Percentiles rank a stretch among this genome's conserved stretches.
Evolutionary conservation across 2,888 invertebrate species (phyloP).

Genomic region (Deilephila porcellus): DNA sequence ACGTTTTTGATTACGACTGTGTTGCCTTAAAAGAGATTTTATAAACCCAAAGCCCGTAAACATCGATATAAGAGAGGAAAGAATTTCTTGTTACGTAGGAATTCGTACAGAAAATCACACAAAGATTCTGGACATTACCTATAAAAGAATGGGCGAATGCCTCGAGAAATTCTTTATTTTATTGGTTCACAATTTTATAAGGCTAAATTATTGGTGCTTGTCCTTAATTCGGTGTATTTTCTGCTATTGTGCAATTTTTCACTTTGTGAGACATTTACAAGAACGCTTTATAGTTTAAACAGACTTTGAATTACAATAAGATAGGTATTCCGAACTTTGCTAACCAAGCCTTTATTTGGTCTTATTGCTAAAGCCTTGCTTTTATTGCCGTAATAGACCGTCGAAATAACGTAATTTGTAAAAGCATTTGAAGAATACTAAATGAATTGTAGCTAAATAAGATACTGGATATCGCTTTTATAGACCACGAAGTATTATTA

Average conservation of each 20-base stretch:
- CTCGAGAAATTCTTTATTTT: constrained; percentile 1
- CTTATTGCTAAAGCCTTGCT: not conserved
- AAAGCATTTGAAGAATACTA: not conserved
- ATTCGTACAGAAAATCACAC: constrained; percentile 13
- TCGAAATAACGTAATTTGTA: not conserved
- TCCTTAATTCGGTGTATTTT: not conserved
- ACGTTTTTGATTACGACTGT: constrained; percentile 56
- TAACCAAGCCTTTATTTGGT: not conserved
- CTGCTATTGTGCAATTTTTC: constrained; percentile 13
- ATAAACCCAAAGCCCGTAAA: constrained; percentile 12
- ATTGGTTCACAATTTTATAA: constrained; percentile 9
- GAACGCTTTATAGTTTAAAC: constrained; percentile 37
- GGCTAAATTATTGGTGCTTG: constrained; percentile 2
- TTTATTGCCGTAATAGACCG: not conserved
- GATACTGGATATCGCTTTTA: not conserved
- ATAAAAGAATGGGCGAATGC: constrained; percentile 9
- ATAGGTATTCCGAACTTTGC: not conserved
- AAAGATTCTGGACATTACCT: constrained; percentile 10
- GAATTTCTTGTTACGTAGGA: constrained; percentile 13
- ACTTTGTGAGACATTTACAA: not conserved
- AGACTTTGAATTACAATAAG: constrained; percentile 39
- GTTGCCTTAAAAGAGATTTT: constrained; percentile 35
- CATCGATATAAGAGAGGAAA: constrained; percentile 5
- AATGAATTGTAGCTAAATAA: not conserved
- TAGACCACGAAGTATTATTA: not conserved